These are phyloP conservation scores for Lepus timidus DNA, from an alignment of 2,113 vertebrate species.

Conservation along the genomic window DNA sequence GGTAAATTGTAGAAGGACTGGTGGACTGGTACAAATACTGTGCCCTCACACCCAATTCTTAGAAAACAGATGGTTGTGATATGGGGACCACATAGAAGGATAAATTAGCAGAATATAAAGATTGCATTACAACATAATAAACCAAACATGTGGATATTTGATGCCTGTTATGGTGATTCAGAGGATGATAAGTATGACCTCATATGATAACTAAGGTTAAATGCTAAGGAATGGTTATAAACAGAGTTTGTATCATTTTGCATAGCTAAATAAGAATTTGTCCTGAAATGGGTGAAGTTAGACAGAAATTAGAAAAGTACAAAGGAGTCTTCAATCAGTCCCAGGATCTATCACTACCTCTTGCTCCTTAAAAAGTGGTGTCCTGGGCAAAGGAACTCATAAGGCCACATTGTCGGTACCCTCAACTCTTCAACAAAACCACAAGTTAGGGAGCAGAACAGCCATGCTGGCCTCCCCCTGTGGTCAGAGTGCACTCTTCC, in stretches of 20 bases:
- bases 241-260: neutral
- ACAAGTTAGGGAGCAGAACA: too few species aligned
- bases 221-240: neutral
- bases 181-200: too few species aligned
- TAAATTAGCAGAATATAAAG: neutral
- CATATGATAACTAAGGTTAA: neutral
- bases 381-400: neutral
- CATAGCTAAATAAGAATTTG: neutral
- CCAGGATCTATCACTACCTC: neutral
- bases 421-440: neutral
- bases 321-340: neutral
- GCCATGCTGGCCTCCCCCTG: too few species aligned
- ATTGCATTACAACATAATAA: neutral
- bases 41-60: slow-evolving; percentile 33
- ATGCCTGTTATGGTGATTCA: too few species aligned
- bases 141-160: accelerated
- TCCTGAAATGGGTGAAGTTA: neutral
- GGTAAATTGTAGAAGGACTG: neutral
- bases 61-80: neutral
- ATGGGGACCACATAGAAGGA: neutral
- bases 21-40: neutral
- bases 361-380: accelerated
- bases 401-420: neutral
- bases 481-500: neutral
- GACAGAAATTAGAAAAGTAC: neutral